These are phyloP conservation scores for Cirrhinus molitorella DNA, from an alignment of 2,797 vertebrate genomes.

Conservation along the genomic window DNA sequence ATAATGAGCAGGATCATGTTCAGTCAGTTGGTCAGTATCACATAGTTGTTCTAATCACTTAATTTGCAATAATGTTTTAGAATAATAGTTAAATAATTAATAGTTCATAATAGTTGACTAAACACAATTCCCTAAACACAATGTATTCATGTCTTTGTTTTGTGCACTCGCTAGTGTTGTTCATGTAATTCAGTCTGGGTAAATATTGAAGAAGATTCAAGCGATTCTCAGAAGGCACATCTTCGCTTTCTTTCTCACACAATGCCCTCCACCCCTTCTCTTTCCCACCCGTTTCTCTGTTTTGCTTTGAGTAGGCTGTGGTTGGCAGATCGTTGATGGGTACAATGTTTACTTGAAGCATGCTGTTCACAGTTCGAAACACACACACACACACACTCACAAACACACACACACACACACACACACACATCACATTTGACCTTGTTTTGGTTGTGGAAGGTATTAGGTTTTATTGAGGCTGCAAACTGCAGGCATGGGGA, in stretches of 20 bases:
- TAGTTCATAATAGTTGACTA: neutral
- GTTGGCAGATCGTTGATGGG: conserved; percentile 41
- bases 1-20: neutral
- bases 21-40: neutral
- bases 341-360: conserved; percentile 31
- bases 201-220: conserved; percentile 19
- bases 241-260: conserved; percentile 10
- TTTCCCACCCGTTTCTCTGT: conserved; percentile 42
- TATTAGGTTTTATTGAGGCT: neutral
- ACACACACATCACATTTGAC: conserved; percentile 37
- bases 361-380: neutral
- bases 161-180: neutral
- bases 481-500: neutral
- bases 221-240: neutral
- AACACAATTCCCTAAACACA: neutral
- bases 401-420: conserved; percentile 5
- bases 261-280: conserved; percentile 4
- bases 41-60: neutral
- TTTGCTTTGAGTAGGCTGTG: conserved; percentile 57
- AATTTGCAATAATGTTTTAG: neutral
- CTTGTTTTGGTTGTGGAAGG: conserved; percentile 4
- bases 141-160: neutral
- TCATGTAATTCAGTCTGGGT: neutral
- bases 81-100: neutral
- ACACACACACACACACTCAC: conserved; percentile 6